Percentiles rank a stretch among this genome's conserved stretches.
Evolutionary conservation across 2,888 invertebrate genomes (phyloP).

Genomic region (Pammene aurita): DNA sequence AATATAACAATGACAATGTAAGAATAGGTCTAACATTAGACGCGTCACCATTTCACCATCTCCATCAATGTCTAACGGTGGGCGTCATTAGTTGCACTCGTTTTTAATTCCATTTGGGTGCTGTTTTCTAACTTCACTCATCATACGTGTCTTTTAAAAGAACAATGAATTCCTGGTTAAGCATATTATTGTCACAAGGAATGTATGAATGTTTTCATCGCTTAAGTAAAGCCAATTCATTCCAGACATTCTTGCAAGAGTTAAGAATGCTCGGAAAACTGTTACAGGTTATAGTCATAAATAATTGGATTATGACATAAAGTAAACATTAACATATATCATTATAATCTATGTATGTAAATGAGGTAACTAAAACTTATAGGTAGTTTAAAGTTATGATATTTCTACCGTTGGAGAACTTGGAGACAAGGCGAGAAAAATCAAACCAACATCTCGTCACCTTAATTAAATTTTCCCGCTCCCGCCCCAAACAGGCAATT

Average conservation of each 20-base stretch:
- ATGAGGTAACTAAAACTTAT: too few relatives aligned
- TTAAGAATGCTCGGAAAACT: too few relatives aligned
- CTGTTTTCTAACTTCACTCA: conserved; percentile 16
- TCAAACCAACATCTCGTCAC: too few relatives aligned
- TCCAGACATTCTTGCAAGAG: neutral
- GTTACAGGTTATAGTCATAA: too few relatives aligned
- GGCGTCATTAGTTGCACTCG: conserved; percentile 10
- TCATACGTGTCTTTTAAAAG: conserved; percentile 11
- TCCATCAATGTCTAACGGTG: conserved; percentile 20
- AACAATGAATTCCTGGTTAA: neutral
- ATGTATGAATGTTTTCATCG: conserved; percentile 6
- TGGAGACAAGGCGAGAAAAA: too few relatives aligned
- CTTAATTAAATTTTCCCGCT: too few relatives aligned
- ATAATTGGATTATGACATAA: too few relatives aligned
- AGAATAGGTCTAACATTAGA: conserved; percentile 13
- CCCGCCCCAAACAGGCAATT: neutral
- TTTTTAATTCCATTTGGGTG: conserved; percentile 14
- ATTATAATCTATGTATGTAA: too few relatives aligned
- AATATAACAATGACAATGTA: conserved; percentile 20
- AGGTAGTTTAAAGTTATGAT: too few relatives aligned
- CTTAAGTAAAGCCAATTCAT: neutral
- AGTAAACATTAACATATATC: too few relatives aligned
- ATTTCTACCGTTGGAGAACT: too few relatives aligned
- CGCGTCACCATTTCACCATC: conserved; percentile 18
- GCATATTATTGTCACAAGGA: neutral